These are phyloP conservation scores for Tryphoninae sp. DNA, from an alignment of 2,888 invertebrate species.

Conservation along the genomic window DNA sequence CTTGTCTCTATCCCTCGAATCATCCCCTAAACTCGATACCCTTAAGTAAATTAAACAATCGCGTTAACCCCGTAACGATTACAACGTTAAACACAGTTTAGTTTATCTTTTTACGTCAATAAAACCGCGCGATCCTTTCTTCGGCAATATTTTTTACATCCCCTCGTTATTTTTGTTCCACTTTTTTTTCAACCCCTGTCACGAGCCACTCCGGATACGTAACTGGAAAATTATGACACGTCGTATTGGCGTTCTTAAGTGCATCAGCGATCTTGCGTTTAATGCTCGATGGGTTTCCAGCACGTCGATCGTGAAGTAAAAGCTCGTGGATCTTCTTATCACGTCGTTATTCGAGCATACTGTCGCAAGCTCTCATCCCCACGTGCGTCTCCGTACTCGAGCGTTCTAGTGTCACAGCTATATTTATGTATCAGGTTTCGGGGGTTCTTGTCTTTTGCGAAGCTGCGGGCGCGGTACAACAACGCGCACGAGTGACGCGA, in stretches of 20 bases:
- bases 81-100: neutral
- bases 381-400: slow-evolving; percentile 3
- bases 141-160: neutral
- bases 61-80: neutral
- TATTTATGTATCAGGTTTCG: slow-evolving; percentile 37
- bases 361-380: neutral
- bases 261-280: neutral
- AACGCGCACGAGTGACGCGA: slow-evolving; percentile 27
- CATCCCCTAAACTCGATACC: slow-evolving; percentile 36
- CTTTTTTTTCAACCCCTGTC: no score
- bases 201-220: no score
- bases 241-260: no score
- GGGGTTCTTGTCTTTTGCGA: slow-evolving; percentile 5
- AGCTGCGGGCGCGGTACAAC: neutral
- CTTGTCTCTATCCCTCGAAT: slow-evolving; percentile 28
- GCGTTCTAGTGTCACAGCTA: slow-evolving; percentile 43
- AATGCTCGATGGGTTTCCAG: slow-evolving; percentile 24
- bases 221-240: no score
- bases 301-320: slow-evolving; percentile 12
- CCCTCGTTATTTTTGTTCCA: neutral
- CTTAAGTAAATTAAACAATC: slow-evolving; percentile 52
- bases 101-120: no score
- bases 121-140: no score
- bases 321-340: slow-evolving; percentile 45
- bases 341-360: slow-evolving; percentile 36